Base-by-base conservation (phyloP, 2,113 vertebrate species). In the Helogale parvula region DNA sequence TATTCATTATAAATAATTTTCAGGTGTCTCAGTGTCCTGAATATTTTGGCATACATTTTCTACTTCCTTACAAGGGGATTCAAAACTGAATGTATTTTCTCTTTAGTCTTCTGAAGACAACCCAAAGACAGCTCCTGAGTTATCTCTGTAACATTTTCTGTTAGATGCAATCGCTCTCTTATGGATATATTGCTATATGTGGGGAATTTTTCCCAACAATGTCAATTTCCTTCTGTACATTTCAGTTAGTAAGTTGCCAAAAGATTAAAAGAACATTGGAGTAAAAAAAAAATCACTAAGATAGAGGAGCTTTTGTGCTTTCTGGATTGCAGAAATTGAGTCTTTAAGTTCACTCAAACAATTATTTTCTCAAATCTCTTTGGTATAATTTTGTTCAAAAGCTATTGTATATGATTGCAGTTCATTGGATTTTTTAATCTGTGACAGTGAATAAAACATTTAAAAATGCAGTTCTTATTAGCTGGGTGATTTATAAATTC, bases 71-170 rank as follows among this genome's bases (percentile, higher is more conserved):
- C 74, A 88, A 97, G 29, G 54, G 68, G 84, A 90, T 97, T 98
- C 92, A 97, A 93, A 94, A 93, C 47, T 84, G 35, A 97, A 96
- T 96, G 92, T 84, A 90, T 96, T 81, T 93, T 93, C 60, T 97
- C 93, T 81, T 91, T 71, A 97, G 14, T 94, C n/a, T 95, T 96
- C 95, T 50, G 89, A 97, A 84, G 71, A 87, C 84, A 74, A 96
- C 65, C 94, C 93, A 90, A 92, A 97, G 94, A 92, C 38, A 97
- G 45, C 31, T 79, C 29, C 52, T 94, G 54, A 47, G 84, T 92
- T 98, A 80, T 96, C 97, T n/a, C 25, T 88, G 52, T 65, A 83
- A 96, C 52, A 83, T 97, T 98, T 98, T 97, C 88, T 11, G 1
- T n/a, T 57, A 33, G 76, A 86, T 92, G 60, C 71, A 96, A 84